Percentiles rank a stretch among this genome's conserved stretches.
Evolutionary conservation across 2,888 invertebrate genomes (phyloP).

Genomic region (Acrocyrtus sp.): DNA sequence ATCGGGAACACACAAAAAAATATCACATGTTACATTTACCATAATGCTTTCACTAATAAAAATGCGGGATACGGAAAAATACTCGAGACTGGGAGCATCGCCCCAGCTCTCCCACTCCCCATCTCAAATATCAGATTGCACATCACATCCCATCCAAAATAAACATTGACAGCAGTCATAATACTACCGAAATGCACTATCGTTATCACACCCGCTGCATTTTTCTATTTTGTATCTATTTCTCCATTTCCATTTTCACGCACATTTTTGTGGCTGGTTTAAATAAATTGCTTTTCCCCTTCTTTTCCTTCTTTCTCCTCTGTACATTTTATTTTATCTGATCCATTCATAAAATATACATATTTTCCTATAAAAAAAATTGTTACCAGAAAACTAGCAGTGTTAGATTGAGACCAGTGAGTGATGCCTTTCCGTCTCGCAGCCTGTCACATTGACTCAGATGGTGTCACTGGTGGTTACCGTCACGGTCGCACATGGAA

Average conservation of each 20-base stretch:
- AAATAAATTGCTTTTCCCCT: neutral
- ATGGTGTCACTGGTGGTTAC: constrained; percentile 27
- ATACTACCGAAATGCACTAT: constrained; percentile 1
- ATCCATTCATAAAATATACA: neutral
- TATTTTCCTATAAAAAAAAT: constrained; percentile 12
- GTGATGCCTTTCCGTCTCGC: neutral
- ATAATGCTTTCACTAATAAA: no score
- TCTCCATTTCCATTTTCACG: constrained; percentile 28
- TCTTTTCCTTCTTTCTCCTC: neutral
- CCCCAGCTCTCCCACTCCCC: no score
- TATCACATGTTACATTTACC: no score
- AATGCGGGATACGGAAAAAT: no score
- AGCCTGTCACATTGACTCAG: no score
- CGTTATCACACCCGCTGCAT: no score
- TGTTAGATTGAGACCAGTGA: neutral
- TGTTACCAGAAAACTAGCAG: neutral
- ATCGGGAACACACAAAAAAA: no score
- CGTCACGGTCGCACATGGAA: constrained; percentile 21
- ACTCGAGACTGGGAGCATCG: no score
- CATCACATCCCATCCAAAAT: constrained; percentile 15
- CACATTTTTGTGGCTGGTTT: constrained; percentile 27
- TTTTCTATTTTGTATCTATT: no score
- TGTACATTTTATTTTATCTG: neutral
- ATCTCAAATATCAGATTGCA: constrained; percentile 5
- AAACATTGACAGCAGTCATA: constrained; percentile 22